Evolutionary conservation across 2,888 invertebrate species (phyloP), one percentile per base, ranked within the genome.

Genomic region (Oegoconia quadripuncta): DNA sequence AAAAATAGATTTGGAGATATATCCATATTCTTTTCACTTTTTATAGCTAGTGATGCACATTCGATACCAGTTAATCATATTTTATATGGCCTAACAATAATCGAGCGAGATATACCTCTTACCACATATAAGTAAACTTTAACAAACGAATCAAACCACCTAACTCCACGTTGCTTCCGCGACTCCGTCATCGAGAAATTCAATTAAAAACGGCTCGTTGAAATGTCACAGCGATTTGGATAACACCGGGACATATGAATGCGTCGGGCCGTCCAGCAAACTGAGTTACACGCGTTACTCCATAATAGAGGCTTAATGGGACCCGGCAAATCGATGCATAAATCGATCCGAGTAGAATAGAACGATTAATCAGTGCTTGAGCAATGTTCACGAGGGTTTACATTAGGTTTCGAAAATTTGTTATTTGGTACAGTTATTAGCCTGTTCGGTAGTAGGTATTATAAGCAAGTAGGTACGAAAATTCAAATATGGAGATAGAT

Each of bases 291-390:
- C 46, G 62, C 62, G 64, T 64, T 66, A 62, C 55, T 58, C 59
- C 51, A 60, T 72, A 72, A 71, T 68, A 60, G 58, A 59, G 39
- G 56, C 48, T 58, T 72, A 76, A 74, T 71, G 55, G 68, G 52
- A 59, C 48, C 56, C 50, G 59, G 61, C 74, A 65, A 72, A 68
- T 65, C 66, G 64, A 63, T 51, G 56, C 68, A 74, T 79, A 77
- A 78, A 80, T 78, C 74, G 68, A 61, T 68, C 65, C 37, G 16
- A 33, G 44, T 46, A 75, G 70, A 80, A 78, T 78, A 65, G 68
- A 56, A 54, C 71, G 55, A 76, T 76, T 76, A 69, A 80, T 80
- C 78, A 40, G 31, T 28, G 37, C 41, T 48, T 49, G 41, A 39
- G 44, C 45, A 43, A 52, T 47, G 50, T 46, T 41, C 43, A 39